Evolutionary conservation across 2,113 vertebrate genomes (phyloP).

Genomic region (Menura novaehollandiae): DNA sequence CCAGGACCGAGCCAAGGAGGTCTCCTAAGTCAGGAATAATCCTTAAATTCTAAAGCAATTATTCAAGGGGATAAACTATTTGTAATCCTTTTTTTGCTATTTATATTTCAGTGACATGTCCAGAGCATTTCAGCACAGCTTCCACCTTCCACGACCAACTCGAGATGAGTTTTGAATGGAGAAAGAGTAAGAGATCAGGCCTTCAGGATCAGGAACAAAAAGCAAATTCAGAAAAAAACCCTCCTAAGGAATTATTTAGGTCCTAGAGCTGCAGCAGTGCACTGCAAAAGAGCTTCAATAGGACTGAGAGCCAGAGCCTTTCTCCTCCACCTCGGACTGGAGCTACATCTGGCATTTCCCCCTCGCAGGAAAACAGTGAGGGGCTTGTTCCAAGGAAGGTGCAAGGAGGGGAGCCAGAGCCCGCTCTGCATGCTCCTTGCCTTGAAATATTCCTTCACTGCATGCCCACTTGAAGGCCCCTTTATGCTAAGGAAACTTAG

Average conservation of each 20-base stretch:
- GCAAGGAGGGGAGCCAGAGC: slow-evolving; percentile 37
- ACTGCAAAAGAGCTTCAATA: not conserved
- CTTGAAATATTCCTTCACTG: slow-evolving; percentile 57
- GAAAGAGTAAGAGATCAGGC: not conserved
- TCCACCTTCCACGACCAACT: not conserved
- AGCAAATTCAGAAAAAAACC: not conserved
- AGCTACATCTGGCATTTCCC: slow-evolving; percentile 58
- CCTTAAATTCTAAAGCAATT: not conserved
- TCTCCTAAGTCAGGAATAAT: not conserved
- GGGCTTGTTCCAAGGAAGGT: slow-evolving; percentile 55
- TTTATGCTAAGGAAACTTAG: slow-evolving; percentile 40
- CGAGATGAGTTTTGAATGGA: not conserved
- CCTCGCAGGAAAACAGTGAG: slow-evolving; percentile 39
- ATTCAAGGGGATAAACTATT: not conserved
- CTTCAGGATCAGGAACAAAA: not conserved
- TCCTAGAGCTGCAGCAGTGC: not conserved
- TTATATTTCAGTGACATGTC: not conserved
- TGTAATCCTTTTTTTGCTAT: not conserved
- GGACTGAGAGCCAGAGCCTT: not conserved
- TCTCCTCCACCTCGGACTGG: slow-evolving; percentile 9
- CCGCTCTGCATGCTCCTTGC: slow-evolving; percentile 35
- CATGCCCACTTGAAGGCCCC: slow-evolving; percentile 61
- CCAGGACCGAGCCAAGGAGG: not conserved
- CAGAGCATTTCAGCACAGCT: not conserved
- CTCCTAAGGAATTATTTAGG: not conserved